A percentile compares a stretch with the other conserved stretches of the same genome.
Conservation (phyloP, 2,888 invertebrate species). For the Panopea generosa region DNA sequence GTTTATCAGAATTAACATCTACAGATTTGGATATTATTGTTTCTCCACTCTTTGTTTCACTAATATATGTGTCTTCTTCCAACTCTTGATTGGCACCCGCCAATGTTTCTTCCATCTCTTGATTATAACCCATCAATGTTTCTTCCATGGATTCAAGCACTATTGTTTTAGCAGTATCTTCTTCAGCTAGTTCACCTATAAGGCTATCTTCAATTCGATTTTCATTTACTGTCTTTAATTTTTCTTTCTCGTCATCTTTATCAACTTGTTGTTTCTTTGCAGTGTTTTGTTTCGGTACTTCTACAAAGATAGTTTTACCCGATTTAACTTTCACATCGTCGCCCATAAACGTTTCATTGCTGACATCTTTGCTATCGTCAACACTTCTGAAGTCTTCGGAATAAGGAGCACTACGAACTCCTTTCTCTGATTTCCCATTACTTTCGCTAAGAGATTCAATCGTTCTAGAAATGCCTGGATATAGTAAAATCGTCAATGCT, state of each 20-base stretch:
- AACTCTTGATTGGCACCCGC: background rate
- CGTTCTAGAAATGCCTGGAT: slow-evolving; percentile 46
- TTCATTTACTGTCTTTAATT: background rate
- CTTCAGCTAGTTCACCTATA: background rate
- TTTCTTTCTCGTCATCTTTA: too few relatives aligned
- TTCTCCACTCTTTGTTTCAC: background rate
- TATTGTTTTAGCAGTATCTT: background rate
- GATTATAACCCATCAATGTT: background rate
- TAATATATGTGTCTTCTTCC: slow-evolving; percentile 20
- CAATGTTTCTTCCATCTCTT: slow-evolving; percentile 6
- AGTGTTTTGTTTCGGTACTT: too few relatives aligned
- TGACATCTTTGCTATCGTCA: background rate
- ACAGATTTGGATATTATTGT: too few relatives aligned
- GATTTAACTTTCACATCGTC: too few relatives aligned
- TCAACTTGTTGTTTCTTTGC: too few relatives aligned
- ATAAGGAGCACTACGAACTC: too few relatives aligned
- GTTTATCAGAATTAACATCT: background rate
- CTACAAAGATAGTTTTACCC: too few relatives aligned
- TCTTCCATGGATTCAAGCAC: slow-evolving; percentile 9
- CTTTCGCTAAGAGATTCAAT: slow-evolving; percentile 10
- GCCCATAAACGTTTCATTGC: background rate
- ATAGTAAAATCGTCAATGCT: slow-evolving; percentile 41
- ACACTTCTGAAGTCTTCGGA: background rate
- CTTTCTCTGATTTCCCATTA: too few relatives aligned
- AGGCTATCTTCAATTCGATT: background rate